These are phyloP conservation scores for Poecilia latipinna DNA, from an alignment of 2,113 vertebrate species.

Conservation along the genomic window DNA sequence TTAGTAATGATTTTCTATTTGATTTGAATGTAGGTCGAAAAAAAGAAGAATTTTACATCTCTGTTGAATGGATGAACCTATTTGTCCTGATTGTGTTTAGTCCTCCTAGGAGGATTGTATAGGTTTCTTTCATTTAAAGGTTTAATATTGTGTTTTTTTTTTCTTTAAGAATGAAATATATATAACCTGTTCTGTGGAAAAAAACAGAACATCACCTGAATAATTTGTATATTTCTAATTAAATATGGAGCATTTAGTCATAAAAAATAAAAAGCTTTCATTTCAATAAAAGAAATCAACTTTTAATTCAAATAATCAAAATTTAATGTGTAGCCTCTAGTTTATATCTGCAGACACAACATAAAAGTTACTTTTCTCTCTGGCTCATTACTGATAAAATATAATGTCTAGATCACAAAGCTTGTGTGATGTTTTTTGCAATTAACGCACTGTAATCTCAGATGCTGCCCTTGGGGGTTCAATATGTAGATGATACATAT, in stretches of 20 bases:
- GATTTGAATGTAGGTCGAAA: too few species aligned
- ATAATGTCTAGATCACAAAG: conserved; percentile 72
- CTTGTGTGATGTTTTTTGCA: conserved; percentile 77
- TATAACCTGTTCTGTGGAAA: background rate
- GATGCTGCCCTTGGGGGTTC: conserved; percentile 73
- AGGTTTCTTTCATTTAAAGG: background rate
- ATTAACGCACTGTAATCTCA: conserved; percentile 79
- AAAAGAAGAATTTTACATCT: too few species aligned
- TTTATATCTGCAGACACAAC: conserved; percentile 77
- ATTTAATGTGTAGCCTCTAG: conserved; percentile 63
- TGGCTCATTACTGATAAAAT: conserved; percentile 81
- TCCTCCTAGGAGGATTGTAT: background rate
- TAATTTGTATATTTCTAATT: conserved; percentile 12
- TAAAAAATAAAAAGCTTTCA: background rate
- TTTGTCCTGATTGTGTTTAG: background rate
- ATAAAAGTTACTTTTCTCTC: conserved; percentile 77
- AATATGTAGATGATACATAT: conserved; percentile 81
- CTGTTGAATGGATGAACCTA: too few species aligned
- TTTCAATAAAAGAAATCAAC: conserved; percentile 9
- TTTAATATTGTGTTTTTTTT: too few species aligned
- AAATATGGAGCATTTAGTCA: background rate
- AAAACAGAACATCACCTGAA: background rate
- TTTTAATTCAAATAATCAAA: conserved; percentile 38
- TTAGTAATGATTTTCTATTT: too few species aligned
- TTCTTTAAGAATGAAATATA: too few species aligned